Evolutionary conservation across 2,797 vertebrate species (phyloP).

Genomic region (Cyprinodon diabolis): DNA sequence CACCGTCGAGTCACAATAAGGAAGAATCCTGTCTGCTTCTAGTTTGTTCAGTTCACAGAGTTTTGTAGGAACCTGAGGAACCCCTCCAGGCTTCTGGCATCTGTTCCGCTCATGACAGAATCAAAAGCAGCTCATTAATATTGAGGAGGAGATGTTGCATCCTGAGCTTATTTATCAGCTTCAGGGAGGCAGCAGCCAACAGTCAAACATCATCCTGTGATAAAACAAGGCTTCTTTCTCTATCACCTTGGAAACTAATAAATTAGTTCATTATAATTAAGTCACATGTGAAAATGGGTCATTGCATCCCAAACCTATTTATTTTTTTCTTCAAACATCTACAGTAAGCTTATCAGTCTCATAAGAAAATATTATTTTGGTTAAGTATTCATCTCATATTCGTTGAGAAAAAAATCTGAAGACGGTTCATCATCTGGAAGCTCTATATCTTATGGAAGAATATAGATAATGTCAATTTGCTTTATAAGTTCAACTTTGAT

Average conservation of each 20-base stretch:
- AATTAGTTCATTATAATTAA: background rate
- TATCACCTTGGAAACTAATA: background rate
- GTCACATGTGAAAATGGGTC: no score
- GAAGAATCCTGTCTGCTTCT: background rate
- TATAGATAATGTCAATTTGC: no score
- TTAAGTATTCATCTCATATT: no score
- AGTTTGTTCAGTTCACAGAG: background rate
- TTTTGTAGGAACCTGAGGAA: background rate
- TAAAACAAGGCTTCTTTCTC: no score
- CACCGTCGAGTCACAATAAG: slow-evolving; percentile 2
- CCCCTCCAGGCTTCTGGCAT: slow-evolving; percentile 1
- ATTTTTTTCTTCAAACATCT: no score
- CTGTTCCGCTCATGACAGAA: slow-evolving; percentile 2
- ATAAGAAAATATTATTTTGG: no score
- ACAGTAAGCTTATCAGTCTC: no score
- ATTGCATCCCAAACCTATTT: no score
- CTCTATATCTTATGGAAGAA: no score
- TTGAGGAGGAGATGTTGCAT: background rate
- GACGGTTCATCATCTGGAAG: no score
- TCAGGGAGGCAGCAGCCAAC: background rate
- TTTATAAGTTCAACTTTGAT: no score
- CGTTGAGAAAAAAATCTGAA: no score
- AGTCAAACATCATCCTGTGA: background rate
- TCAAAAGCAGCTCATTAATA: slow-evolving; percentile 10
- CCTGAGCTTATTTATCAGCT: background rate